Conservation (phyloP, 2,797 vertebrate genomes). For the Threskiornis aethiopicus region DNA sequence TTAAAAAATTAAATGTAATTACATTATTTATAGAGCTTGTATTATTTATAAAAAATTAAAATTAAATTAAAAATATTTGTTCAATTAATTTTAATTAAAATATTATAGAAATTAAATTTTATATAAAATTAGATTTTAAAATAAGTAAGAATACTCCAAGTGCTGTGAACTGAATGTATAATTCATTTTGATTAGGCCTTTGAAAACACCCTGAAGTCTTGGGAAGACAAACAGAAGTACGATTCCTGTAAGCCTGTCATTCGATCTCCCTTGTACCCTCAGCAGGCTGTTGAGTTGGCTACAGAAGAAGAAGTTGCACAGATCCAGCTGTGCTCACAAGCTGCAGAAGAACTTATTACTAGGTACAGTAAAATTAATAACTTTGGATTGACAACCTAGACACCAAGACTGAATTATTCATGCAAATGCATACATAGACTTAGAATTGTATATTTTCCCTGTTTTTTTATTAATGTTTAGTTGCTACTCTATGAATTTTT, state of each 20-base stretch:
- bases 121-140: not conserved
- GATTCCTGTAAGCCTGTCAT: slow-evolving; percentile 87
- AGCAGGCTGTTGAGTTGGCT: slow-evolving; percentile 90
- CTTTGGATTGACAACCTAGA: not conserved
- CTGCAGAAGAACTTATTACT: slow-evolving; percentile 95
- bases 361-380: slow-evolving; percentile 69
- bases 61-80: not conserved
- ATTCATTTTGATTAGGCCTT: slow-evolving; percentile 84
- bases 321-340: slow-evolving; percentile 90
- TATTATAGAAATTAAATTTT: not conserved
- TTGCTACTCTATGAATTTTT: not conserved
- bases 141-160: not conserved
- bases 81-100: not conserved
- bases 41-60: not conserved
- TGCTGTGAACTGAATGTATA: not conserved
- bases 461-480: not conserved
- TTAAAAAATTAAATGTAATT: not conserved
- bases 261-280: slow-evolving; percentile 90
- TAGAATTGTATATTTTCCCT: not conserved
- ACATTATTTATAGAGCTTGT: not conserved
- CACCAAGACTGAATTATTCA: not conserved
- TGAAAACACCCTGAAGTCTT: slow-evolving; percentile 96
- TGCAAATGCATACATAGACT: not conserved
- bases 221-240: slow-evolving; percentile 96
- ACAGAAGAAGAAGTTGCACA: slow-evolving; percentile 88